These are phyloP conservation scores for Amiota communis DNA, from an alignment of 2,888 invertebrate genomes.

Conservation along the genomic window DNA sequence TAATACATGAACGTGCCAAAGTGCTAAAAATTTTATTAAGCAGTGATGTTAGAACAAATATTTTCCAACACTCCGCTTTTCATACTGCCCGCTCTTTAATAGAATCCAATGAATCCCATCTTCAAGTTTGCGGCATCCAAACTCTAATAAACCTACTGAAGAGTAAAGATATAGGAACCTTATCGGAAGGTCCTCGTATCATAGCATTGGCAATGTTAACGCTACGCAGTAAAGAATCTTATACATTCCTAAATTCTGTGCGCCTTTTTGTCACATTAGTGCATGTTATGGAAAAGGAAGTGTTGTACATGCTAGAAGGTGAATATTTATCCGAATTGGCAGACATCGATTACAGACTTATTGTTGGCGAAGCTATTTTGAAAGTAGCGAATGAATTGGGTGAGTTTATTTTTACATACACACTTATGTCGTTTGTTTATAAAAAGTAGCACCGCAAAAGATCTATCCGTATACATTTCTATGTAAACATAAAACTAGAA, in stretches of 20 bases:
- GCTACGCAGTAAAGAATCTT: slow-evolving; percentile 69
- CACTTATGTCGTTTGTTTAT: too few species aligned
- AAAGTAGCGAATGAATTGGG: slow-evolving; percentile 69
- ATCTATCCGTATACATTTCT: too few species aligned
- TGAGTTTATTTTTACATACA: slow-evolving; percentile 37
- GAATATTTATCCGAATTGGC: slow-evolving; percentile 67
- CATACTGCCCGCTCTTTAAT: slow-evolving; percentile 62
- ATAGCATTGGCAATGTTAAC: slow-evolving; percentile 67
- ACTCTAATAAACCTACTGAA: slow-evolving; percentile 64
- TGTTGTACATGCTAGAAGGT: slow-evolving; percentile 68
- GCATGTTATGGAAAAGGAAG: slow-evolving; percentile 66
- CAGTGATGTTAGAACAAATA: slow-evolving; percentile 28
- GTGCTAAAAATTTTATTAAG: slow-evolving; percentile 40
- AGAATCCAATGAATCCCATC: slow-evolving; percentile 63
- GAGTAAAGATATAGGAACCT: slow-evolving; percentile 56
- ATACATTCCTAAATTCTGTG: slow-evolving; percentile 71
- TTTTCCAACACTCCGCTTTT: slow-evolving; percentile 35
- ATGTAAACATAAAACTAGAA: too few species aligned
- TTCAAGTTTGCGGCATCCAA: slow-evolving; percentile 71
- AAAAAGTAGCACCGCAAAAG: too few species aligned
- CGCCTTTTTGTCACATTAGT: slow-evolving; percentile 66
- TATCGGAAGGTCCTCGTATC: slow-evolving; percentile 65
- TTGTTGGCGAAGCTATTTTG: slow-evolving; percentile 71
- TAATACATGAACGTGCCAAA: slow-evolving; percentile 54
- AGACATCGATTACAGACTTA: slow-evolving; percentile 66